phyloP scores from a whole-genome alignment of 23 tunicate genomes.

The Botrylloides violaceus region DNA sequence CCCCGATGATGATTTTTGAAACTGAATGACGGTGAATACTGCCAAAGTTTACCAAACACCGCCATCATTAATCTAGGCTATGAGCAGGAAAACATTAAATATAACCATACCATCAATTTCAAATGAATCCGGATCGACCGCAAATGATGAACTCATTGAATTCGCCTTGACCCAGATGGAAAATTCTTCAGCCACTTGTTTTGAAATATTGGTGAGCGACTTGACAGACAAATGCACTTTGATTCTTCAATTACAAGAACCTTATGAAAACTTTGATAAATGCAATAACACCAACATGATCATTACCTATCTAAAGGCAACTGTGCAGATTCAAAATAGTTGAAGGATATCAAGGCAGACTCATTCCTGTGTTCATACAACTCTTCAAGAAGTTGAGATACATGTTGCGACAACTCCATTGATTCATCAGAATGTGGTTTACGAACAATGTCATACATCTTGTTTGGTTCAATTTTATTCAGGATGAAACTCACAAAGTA shows the following conservation, averaged over 20 bases:
- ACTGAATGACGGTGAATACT: too few species aligned
- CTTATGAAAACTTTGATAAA: background rate
- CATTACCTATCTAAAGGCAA: constrained; percentile 53
- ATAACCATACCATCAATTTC: background rate
- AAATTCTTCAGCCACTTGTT: background rate
- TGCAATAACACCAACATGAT: background rate
- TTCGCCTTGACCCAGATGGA: background rate
- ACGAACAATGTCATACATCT: constrained; percentile 40
- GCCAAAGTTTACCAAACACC: too few species aligned
- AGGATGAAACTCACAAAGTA: constrained; percentile 17
- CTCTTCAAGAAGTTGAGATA: constrained; percentile 21
- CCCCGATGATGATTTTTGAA: too few species aligned
- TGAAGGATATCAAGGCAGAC: constrained; percentile 6
- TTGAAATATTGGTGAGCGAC: background rate
- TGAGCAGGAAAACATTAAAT: too few species aligned
- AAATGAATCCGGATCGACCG: constrained; percentile 9
- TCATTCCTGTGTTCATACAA: constrained; percentile 10
- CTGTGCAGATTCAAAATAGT: constrained; percentile 52
- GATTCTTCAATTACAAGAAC: background rate
- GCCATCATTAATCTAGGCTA: too few species aligned
- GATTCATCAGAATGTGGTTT: constrained; percentile 21
- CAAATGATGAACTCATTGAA: background rate
- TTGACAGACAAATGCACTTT: constrained; percentile 12
- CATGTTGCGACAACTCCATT: background rate
- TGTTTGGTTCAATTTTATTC: constrained; percentile 42